A percentile compares a stretch with the other conserved stretches of the same genome.
phyloP scores from a whole-genome alignment of 2,113 vertebrate species.

The Apodemus speciosus region DNA sequence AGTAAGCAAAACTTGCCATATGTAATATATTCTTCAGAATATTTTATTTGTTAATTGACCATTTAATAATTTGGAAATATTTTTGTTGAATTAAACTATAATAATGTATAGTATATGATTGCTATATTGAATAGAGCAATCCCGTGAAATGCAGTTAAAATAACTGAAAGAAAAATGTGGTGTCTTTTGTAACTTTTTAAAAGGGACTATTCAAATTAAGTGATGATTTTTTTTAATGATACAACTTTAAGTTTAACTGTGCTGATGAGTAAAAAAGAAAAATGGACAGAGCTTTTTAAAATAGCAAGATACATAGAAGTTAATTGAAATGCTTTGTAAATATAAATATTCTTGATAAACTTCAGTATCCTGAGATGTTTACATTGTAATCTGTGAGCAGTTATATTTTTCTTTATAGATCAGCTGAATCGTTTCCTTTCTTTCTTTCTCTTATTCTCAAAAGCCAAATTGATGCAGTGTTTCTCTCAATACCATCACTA shows the following conservation, averaged over 20 bases:
- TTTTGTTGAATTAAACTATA: conserved; percentile 41
- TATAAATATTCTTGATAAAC: background rate
- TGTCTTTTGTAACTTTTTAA: background rate
- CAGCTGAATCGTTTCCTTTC: background rate
- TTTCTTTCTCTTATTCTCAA: background rate
- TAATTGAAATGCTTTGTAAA: background rate
- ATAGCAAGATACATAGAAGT: background rate
- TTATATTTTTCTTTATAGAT: background rate
- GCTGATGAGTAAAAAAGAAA: background rate
- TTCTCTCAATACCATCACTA: background rate
- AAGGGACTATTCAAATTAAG: conserved; percentile 10
- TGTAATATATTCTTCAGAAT: background rate
- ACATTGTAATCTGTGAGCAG: background rate
- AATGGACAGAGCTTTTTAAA: background rate
- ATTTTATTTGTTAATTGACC: background rate
- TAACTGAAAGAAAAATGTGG: conserved; percentile 30
- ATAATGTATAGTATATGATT: background rate
- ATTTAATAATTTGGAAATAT: background rate
- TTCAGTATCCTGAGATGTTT: background rate
- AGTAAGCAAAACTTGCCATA: background rate
- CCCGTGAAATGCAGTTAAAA: background rate
- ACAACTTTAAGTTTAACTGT: background rate
- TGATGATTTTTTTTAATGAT: conserved; percentile 7
- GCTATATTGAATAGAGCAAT: background rate
- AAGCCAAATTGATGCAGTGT: background rate